Percentiles rank a stretch among this genome's conserved stretches.
Evolutionary conservation across 2,888 invertebrate genomes (phyloP).

Genomic region (Melipona beecheii): DNA sequence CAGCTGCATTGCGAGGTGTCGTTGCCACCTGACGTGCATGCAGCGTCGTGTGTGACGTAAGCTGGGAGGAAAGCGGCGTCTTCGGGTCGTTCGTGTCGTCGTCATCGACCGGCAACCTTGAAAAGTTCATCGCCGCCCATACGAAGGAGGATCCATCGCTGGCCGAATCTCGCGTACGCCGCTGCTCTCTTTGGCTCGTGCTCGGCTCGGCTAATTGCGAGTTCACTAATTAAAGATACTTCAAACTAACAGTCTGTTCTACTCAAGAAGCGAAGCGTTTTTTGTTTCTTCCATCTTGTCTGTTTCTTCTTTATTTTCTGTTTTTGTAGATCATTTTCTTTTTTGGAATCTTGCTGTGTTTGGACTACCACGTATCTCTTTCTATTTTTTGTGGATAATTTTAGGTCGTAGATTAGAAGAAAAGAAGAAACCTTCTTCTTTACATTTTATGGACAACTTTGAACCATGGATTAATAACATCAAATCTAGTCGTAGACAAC

Average conservation of each 20-base stretch:
- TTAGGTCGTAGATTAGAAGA: no score
- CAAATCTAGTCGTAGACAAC: no score
- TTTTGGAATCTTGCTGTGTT: no score
- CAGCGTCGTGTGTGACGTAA: conserved; percentile 60
- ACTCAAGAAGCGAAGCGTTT: background rate
- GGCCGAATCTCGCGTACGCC: conserved; percentile 30
- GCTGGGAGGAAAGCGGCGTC: conserved; percentile 60
- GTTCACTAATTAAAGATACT: background rate
- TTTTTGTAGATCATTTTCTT: no score
- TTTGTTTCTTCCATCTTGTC: no score
- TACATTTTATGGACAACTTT: no score
- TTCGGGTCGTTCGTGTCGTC: conserved; percentile 59
- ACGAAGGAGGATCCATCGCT: conserved; percentile 24
- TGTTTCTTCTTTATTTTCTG: no score
- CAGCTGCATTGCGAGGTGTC: conserved; percentile 65
- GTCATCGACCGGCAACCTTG: conserved; percentile 63
- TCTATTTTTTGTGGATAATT: no score
- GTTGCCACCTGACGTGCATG: conserved; percentile 68
- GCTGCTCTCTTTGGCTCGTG: background rate
- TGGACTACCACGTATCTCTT: no score
- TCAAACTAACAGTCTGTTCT: background rate
- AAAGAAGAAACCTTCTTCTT: no score
- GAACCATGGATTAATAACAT: no score
- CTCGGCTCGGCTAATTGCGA: background rate
- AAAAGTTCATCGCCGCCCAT: conserved; percentile 63